Evolutionary conservation across 2,113 vertebrate genomes (phyloP).

Genomic region (Alethe castanea): DNA sequence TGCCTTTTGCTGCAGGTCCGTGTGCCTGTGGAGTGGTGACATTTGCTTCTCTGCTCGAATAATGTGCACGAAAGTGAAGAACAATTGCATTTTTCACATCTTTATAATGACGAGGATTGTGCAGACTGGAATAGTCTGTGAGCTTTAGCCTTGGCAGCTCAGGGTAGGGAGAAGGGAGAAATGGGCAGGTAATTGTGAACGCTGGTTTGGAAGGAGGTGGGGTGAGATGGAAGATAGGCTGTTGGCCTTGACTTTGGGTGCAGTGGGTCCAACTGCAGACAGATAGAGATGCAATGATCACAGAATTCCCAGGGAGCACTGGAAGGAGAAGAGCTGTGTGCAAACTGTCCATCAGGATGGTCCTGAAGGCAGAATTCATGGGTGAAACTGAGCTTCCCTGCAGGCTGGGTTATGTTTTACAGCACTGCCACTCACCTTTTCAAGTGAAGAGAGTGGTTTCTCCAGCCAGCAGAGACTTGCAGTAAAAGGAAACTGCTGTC

Average conservation of each 20-base stretch:
- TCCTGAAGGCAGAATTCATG: not conserved
- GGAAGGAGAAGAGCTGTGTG: not conserved
- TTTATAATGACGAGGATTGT: not conserved
- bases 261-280: not conserved
- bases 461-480: not conserved
- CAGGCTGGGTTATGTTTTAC: not conserved
- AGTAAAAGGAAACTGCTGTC: not conserved
- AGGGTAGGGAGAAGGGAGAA: not conserved
- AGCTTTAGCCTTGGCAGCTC: not conserved
- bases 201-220: not conserved
- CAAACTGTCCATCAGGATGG: not conserved
- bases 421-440: not conserved
- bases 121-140: not conserved
- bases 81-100: not conserved
- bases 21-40: not conserved
- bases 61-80: fast-evolving
- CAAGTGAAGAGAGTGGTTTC: not conserved
- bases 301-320: not conserved
- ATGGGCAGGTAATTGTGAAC: not conserved
- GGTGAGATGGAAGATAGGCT: not conserved
- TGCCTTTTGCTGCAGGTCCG: not conserved
- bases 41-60: not conserved
- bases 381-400: not conserved
- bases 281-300: not conserved
- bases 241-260: not conserved